Evolutionary conservation across 1,140 invertebrate species (phyloP).

Genomic region (Zaprionus nigranus): DNA sequence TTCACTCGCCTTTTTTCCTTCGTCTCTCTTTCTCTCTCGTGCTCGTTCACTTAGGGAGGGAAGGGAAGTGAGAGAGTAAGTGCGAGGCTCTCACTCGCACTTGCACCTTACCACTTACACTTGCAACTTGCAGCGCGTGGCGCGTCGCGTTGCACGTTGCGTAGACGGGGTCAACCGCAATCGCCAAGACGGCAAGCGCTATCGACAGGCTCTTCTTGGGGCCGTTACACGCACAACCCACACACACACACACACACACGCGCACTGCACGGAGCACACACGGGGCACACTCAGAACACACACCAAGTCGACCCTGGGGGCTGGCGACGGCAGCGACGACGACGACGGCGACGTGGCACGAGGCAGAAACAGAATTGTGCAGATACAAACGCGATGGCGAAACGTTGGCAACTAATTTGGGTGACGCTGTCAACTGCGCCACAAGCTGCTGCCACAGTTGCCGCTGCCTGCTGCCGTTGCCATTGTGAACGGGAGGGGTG

Average conservation of each 20-base stretch:
- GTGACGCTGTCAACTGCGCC: slow-evolving; percentile 49
- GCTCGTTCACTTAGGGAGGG: slow-evolving; percentile 58
- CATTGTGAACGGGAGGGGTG: too few species aligned
- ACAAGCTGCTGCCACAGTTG: slow-evolving; percentile 38
- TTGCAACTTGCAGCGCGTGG: slow-evolving; percentile 20
- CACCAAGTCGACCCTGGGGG: slow-evolving; percentile 34
- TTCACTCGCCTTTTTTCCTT: slow-evolving; percentile 2
- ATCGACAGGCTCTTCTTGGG: slow-evolving; percentile 1
- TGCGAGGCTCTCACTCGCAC: slow-evolving; percentile 11
- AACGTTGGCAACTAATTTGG: slow-evolving; percentile 82
- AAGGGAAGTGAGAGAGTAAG: not conserved
- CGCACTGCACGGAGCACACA: slow-evolving; percentile 11
- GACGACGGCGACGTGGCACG: slow-evolving; percentile 12
- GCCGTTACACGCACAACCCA: slow-evolving; percentile 17
- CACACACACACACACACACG: slow-evolving; percentile 28
- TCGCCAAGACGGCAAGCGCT: not conserved
- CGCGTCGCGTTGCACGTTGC: slow-evolving; percentile 8
- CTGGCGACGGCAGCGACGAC: slow-evolving; percentile 1
- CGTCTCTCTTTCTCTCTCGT: slow-evolving; percentile 14
- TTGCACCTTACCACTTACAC: slow-evolving; percentile 21
- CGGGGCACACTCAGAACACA: slow-evolving; percentile 37
- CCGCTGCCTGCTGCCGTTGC: slow-evolving; percentile 10
- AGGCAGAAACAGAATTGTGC: slow-evolving; percentile 7
- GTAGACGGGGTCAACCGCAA: slow-evolving; percentile 1
- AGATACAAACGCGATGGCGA: slow-evolving; percentile 76